Conservation (phyloP, 2,888 invertebrate species). For the Agonopterix subpropinquella region DNA sequence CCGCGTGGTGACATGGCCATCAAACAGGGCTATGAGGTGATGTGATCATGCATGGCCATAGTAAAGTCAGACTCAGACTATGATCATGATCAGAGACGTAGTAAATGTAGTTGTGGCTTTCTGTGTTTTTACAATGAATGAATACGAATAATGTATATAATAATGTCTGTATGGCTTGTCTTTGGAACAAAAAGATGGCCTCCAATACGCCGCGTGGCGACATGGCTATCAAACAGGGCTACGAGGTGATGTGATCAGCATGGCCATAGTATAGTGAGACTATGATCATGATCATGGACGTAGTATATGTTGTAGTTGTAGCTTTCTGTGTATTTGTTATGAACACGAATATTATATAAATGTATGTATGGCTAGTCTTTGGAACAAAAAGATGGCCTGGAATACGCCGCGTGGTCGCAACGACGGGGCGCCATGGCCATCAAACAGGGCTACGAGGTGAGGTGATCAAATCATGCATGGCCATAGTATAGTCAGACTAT, state of each 20-base stretch:
- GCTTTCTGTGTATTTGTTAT: background rate
- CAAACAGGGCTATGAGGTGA: constrained; percentile 78
- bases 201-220: constrained; percentile 76
- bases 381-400: constrained; percentile 73
- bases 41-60: constrained; percentile 11
- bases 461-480: constrained; percentile 12
- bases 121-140: too few species aligned
- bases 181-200: constrained; percentile 70
- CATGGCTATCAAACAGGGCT: constrained; percentile 77
- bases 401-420: constrained; percentile 74
- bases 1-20: constrained; percentile 77
- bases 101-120: background rate
- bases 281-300: background rate
- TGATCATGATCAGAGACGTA: background rate
- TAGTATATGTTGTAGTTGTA: background rate
- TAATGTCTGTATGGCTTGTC: too few species aligned
- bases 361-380: too few species aligned
- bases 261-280: background rate
- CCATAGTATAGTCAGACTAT: background rate
- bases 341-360: too few species aligned
- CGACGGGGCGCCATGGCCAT: constrained; percentile 76
- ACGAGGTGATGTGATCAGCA: constrained; percentile 40
- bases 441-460: constrained; percentile 78
- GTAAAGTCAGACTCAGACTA: background rate
- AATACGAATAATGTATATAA: too few species aligned